Percentiles rank a stretch among this genome's conserved stretches.
Evolutionary conservation across 2,113 vertebrate genomes (phyloP).

Genomic region (Pseudorhombus dupliciocellatus): DNA sequence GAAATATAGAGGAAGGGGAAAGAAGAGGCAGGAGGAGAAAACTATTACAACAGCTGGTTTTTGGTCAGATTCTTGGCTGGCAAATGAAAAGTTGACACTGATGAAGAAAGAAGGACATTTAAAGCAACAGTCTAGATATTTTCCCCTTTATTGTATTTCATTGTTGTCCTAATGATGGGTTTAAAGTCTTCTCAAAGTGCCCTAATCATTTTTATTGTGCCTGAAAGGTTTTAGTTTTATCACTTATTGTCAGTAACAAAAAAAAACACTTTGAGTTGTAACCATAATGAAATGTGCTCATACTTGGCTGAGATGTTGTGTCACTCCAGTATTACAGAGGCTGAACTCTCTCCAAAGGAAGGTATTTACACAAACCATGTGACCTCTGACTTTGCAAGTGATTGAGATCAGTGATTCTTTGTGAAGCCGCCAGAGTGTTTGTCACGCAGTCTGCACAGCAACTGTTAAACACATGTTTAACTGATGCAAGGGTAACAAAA

Average conservation of each 20-base stretch:
- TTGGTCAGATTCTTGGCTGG: neutral
- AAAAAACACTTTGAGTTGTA: neutral
- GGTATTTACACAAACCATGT: constrained; percentile 9
- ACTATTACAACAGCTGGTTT: neutral
- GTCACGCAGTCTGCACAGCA: constrained; percentile 8
- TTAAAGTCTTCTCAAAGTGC: constrained; percentile 12
- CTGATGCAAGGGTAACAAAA: neutral
- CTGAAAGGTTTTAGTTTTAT: constrained; percentile 15
- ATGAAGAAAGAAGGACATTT: neutral
- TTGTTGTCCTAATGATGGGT: constrained; percentile 32
- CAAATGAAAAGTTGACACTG: neutral
- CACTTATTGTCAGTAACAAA: too few species aligned
- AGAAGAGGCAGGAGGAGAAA: neutral
- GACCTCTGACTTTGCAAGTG: neutral
- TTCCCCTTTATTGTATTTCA: neutral
- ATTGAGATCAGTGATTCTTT: constrained; percentile 11
- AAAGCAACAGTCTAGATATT: neutral
- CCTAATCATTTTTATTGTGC: constrained; percentile 50
- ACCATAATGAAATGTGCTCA: constrained; percentile 3
- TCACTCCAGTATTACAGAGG: neutral
- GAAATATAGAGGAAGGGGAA: neutral
- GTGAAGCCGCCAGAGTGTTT: constrained; percentile 12
- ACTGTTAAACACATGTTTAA: constrained; percentile 10
- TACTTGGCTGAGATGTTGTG: constrained; percentile 9
- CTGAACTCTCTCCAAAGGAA: constrained; percentile 23